Base-by-base conservation (phyloP, 2,888 invertebrate genomes). In the Chironomus riparius region DNA sequence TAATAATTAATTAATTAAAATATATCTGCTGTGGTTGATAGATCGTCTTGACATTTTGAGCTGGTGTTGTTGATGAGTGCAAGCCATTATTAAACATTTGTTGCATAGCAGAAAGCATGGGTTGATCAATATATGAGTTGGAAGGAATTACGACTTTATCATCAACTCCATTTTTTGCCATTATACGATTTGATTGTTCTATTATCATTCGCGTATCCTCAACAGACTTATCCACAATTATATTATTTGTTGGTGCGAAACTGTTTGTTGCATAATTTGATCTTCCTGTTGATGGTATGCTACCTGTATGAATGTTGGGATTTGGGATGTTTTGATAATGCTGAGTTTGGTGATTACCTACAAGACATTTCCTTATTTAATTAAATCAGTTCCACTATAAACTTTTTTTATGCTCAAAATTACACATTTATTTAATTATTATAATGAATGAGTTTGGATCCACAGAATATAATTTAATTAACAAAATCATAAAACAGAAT, bases 191-290 rank as follows among this genome's bases (percentile, higher is more conserved):
- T 4, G 76, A 68, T 47, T 76, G 76, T 22, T 76, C 69, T 28
- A 76, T 69, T 15, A 76, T 28, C 76, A 76, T 76, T 21, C 76
- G 50, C 13, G 76, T 76, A 47, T 76, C 76, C 13, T 76, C 76
- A 18, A 76, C 76, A 12, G 56, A 15, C 21, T 76, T 76, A 22
- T 76, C 69, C 2, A 65, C 65, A 21, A 65, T 65, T 13, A 21
- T 12, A 22, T 65, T 21, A 3, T 21, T 24, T 15, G 21, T 18
- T 10, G 69, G 18, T 18, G 76, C 47, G 18, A 24, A 18, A 28
- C 56, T 28, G 56, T 47, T 69, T 24, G 47, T 56, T 47, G 74
- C 68, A 18, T 76, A 76, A 38, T 24, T 47, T 21, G 76, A 69
- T 21, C 76, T 68, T 18, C 76, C 76, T 1, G 76, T 76, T 5